A percentile compares a stretch with the other conserved stretches of the same genome.
Conservation (phyloP, 2,888 invertebrate species). For the Leptodirus hochenwartii region DNA sequence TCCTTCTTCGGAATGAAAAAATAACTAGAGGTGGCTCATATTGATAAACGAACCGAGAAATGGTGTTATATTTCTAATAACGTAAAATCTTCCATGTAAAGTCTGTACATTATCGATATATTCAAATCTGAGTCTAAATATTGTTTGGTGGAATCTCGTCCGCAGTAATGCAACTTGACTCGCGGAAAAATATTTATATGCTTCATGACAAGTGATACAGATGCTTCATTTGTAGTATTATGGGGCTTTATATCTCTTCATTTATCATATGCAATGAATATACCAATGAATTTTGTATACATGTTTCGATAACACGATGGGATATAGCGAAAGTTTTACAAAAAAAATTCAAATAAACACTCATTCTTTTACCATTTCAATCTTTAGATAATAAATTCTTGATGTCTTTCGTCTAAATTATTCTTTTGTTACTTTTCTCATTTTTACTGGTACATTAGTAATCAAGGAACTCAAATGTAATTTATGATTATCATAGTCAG, state of each 20-base stretch:
- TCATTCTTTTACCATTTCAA: constrained; percentile 3
- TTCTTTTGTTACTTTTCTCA: constrained; percentile 1
- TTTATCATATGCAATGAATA: constrained; percentile 5
- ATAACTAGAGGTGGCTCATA: too few species aligned
- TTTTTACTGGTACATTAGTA: constrained; percentile 6
- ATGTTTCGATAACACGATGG: constrained; percentile 7
- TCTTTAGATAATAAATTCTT: constrained; percentile 3
- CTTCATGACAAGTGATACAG: constrained; percentile 4
- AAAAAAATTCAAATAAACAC: constrained; percentile 5
- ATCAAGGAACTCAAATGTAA: constrained; percentile 6
- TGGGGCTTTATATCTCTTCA: constrained; percentile 6
- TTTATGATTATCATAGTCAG: constrained; percentile 1
- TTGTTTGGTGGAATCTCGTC: constrained; percentile 7
- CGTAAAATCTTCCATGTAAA: too few species aligned
- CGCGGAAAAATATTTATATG: constrained; percentile 6
- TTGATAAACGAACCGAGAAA: too few species aligned
- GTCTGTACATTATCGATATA: not conserved
- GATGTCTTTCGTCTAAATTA: constrained; percentile 1
- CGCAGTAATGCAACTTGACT: constrained; percentile 6
- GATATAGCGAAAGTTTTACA: constrained; percentile 7
- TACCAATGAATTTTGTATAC: constrained; percentile 2
- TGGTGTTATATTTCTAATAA: too few species aligned
- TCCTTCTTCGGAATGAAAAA: too few species aligned
- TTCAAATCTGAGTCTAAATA: constrained; percentile 4
- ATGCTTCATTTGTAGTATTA: constrained; percentile 2